Evolutionary conservation across 2,113 vertebrate genomes (phyloP), one percentile per base, ranked within the genome.

Genomic region (Phycodurus eques): DNA sequence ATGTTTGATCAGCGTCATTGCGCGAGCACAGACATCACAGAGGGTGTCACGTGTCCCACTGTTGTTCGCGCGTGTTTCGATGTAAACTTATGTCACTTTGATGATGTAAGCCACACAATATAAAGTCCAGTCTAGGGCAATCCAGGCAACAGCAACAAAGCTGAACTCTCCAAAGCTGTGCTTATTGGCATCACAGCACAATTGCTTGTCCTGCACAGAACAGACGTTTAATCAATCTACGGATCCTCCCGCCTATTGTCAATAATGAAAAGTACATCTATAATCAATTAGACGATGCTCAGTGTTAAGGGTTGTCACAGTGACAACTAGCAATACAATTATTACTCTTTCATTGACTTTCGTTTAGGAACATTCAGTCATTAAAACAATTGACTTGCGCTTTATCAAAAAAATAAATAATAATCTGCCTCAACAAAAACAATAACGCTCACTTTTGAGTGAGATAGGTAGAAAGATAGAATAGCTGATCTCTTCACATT

Each of bases 161-260:
- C 47, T 10, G 54, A 76, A 70, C 22, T 63, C 63, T 68, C 46
- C 61, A 68, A 64, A 73, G n/a, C 73, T 71, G 65, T 64, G 49
- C 74, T 47, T 27, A 27, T 46, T 66, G n/a, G 13, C 43, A 17
- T 47, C 43, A 47, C 64, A 47, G 64, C 78, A 31, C 78, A 84
- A 88, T 89, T 79, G 79, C 81, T 74, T n/a, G 73, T 31, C 76
- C 60, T 77, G 64, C 65, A 70, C 53, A 80, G 73, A 86, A 83
- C 78, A 74, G 79, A 78, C 77, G 77, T 73, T 71, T 56, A 81
- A 88, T 90, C 88, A 87, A 91, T 89, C 84, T 85, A 91, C 89
- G 79, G 90, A 91, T 88, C 73, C 84, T 89, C 87, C 86, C 88
- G 87, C 82, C 88, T 89, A 77, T 82, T 89, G 90, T 85, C 88